phyloP scores from a whole-genome alignment of 1,140 invertebrate species.

The Tetramorium parvispinum region DNA sequence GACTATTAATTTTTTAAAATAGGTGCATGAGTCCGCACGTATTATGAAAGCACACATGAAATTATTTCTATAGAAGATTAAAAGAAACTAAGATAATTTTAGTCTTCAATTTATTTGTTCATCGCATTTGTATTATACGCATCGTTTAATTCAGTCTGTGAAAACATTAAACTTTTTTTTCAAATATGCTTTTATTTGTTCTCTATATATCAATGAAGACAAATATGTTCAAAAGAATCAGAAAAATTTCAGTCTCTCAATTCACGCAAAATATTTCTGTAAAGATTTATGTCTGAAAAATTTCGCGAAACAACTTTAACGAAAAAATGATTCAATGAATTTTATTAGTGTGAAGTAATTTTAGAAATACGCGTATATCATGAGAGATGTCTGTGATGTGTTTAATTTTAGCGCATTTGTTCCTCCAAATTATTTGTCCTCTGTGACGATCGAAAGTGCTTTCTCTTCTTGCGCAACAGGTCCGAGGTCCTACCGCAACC shows the following conservation, averaged over 20 bases:
- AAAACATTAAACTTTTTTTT: background rate
- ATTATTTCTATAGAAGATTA: background rate
- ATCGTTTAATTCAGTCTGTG: background rate
- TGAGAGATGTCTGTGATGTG: background rate
- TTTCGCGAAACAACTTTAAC: background rate
- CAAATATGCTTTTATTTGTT: background rate
- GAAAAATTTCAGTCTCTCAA: background rate
- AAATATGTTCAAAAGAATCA: background rate
- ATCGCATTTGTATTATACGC: background rate
- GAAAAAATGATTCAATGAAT: background rate
- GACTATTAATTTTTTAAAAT: background rate
- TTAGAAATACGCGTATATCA: background rate
- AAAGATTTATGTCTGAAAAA: background rate
- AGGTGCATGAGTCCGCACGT: background rate
- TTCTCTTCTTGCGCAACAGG: constrained; percentile 70
- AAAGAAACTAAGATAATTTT: background rate
- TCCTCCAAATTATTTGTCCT: constrained; percentile 38
- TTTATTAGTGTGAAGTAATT: background rate
- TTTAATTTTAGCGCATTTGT: background rate
- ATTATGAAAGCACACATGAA: background rate
- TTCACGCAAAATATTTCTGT: background rate
- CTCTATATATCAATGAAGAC: background rate
- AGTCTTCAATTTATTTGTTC: background rate
- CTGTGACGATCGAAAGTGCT: constrained; percentile 32
- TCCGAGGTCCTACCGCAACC: constrained; percentile 71